Conservation (phyloP, 2,888 invertebrate species). For the Brenthis daphne region DNA sequence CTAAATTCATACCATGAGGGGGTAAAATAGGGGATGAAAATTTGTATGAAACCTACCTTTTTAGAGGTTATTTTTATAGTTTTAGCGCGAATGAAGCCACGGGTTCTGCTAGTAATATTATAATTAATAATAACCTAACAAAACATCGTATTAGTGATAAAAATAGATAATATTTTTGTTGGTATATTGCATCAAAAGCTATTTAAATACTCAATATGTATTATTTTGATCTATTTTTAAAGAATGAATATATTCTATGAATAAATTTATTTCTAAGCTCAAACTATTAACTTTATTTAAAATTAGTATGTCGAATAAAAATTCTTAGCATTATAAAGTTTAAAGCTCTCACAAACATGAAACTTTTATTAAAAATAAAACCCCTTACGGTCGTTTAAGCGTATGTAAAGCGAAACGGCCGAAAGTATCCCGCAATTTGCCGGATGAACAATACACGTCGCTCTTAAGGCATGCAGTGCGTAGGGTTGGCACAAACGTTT, state of each 20-base stretch:
- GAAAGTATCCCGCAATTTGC: conserved; percentile 30
- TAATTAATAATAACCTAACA: too few relatives aligned
- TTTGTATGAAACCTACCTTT: too few relatives aligned
- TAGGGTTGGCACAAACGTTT: conserved; percentile 18
- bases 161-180: too few relatives aligned
- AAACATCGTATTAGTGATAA: too few relatives aligned
- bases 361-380: conserved; percentile 27
- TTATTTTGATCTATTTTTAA: too few relatives aligned
- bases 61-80: too few relatives aligned
- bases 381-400: conserved; percentile 24
- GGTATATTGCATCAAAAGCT: too few relatives aligned
- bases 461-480: conserved; percentile 14
- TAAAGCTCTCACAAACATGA: conserved; percentile 18
- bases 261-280: neutral
- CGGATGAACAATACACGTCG: conserved; percentile 30
- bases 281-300: neutral
- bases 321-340: conserved; percentile 1
- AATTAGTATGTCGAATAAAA: conserved; percentile 2
- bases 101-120: too few relatives aligned
- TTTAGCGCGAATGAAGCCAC: too few relatives aligned
- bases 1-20: too few relatives aligned
- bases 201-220: too few relatives aligned
- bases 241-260: neutral
- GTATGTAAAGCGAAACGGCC: conserved; percentile 30
- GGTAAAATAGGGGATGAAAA: too few relatives aligned